These are phyloP conservation scores for Leptodactylus fuscus DNA, from an alignment of 2,113 vertebrate genomes.

Conservation along the genomic window DNA sequence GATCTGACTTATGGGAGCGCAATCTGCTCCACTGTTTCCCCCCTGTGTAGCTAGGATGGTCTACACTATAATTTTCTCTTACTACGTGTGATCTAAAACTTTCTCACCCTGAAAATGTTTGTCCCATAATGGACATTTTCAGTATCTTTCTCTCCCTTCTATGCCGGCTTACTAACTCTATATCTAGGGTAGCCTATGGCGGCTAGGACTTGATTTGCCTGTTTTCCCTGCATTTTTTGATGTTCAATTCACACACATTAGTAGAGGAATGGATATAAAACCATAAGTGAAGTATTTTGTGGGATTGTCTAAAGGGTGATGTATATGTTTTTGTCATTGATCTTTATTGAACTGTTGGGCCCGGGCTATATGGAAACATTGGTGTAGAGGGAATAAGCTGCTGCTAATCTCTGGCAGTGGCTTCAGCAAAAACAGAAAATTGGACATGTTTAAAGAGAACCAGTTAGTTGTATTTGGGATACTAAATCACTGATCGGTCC, in stretches of 20 bases:
- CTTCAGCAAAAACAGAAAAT: no score
- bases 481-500: no score
- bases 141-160: background rate
- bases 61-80: background rate
- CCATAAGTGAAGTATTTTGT: slow-evolving; percentile 22
- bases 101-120: slow-evolving; percentile 39
- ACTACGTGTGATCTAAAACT: no score
- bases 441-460: no score
- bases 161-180: background rate
- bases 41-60: background rate
- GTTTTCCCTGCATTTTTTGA: background rate
- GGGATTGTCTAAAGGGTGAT: background rate
- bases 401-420: no score
- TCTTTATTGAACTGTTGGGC: slow-evolving; percentile 21
- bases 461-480: no score
- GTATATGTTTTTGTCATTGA: background rate
- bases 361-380: no score
- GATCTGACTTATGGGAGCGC: slow-evolving; percentile 62
- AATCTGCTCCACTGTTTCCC: slow-evolving; percentile 22
- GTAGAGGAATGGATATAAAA: background rate
- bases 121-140: slow-evolving; percentile 8
- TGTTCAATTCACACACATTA: background rate
- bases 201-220: background rate
- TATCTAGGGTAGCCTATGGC: background rate
- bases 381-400: no score